Conservation (phyloP, 1,140 invertebrate species). For the Ylistrum balloti region DNA sequence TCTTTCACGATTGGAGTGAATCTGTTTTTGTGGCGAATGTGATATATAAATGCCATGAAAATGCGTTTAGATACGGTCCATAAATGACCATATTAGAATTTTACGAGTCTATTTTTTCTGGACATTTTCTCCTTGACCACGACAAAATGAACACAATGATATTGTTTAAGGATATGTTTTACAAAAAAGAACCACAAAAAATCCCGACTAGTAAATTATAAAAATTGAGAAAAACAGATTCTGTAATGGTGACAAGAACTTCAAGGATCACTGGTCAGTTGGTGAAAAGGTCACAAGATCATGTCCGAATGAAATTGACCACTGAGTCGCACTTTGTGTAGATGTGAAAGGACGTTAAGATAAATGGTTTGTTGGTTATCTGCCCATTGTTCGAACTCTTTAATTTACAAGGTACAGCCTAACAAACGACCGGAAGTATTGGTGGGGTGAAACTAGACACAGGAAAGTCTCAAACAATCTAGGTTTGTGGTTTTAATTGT, state of each 20-base stretch:
- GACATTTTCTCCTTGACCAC: too few species aligned
- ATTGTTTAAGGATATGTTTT: not conserved
- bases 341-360: not conserved
- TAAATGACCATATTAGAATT: too few species aligned
- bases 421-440: not conserved
- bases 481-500: too few species aligned
- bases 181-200: not conserved
- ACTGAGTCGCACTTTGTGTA: not conserved
- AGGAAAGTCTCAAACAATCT: not conserved
- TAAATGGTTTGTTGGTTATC: conserved; percentile 12
- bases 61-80: too few species aligned
- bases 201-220: not conserved
- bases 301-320: conserved; percentile 32
- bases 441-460: not conserved
- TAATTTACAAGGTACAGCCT: not conserved
- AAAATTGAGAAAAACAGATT: not conserved
- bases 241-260: not conserved
- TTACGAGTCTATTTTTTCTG: too few species aligned
- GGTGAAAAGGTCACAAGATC: not conserved
- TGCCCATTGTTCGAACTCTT: not conserved
- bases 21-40: too few species aligned
- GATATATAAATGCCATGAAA: too few species aligned
- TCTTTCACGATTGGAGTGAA: too few species aligned
- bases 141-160: too few species aligned
- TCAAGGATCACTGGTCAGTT: not conserved